Conservation (phyloP, 2,113 vertebrate genomes). For the Gambusia affinis region DNA sequence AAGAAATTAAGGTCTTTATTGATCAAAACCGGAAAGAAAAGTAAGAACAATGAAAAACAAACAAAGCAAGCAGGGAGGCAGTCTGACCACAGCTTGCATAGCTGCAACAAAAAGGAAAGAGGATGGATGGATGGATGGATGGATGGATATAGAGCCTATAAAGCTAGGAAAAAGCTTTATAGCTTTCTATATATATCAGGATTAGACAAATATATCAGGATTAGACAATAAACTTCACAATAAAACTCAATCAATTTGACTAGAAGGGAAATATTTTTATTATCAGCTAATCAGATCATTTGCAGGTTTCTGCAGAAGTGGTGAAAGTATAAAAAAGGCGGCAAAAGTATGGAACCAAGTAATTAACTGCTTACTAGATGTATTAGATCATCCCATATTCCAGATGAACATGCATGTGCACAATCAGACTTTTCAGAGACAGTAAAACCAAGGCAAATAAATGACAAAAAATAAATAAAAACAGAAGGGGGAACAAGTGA, state of each 20-base stretch:
- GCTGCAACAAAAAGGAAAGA: no score
- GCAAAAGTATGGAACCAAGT: neutral
- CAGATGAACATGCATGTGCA: neutral
- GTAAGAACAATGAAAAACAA: no score
- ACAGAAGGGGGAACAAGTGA: neutral
- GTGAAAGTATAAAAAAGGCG: neutral
- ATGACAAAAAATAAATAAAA: neutral
- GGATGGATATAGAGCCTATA: neutral
- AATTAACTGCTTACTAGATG: neutral
- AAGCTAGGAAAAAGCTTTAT: neutral
- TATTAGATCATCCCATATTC: neutral
- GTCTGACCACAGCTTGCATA: no score
- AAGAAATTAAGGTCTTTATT: no score
- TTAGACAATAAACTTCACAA: neutral
- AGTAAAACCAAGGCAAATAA: neutral
- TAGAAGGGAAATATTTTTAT: neutral
- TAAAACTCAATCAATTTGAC: neutral
- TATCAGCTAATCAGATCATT: neutral
- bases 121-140: neutral
- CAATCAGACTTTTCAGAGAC: neutral
- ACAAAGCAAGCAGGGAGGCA: no score
- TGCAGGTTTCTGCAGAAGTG: neutral
- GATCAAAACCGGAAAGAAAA: no score
- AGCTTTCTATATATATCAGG: no score
- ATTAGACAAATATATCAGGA: neutral